Evolutionary conservation across 2,797 vertebrate species (phyloP), one percentile per base, ranked within the genome.

Genomic region (Onychomys torridus): DNA sequence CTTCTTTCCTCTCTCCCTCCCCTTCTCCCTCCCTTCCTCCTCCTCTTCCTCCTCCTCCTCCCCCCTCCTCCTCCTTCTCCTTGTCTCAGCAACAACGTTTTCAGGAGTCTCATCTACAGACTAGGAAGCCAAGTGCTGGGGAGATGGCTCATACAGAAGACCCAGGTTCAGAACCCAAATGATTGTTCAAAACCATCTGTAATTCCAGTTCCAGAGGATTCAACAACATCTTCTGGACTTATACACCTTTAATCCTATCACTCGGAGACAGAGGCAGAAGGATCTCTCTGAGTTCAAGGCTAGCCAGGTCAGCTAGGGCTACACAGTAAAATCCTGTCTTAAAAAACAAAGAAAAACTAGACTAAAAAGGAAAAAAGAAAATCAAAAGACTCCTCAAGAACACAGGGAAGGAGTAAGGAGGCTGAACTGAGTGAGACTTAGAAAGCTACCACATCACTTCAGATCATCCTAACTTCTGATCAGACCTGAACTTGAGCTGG

Each of bases 11-110:
- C 2, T 21, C 11, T 73, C 13, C 5, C 13, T 65, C 8, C 3
- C 34, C n/a, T 1, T 1, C 14, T 34, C 0, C 13, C 14, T 65
- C 29, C 5, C 32, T 57, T 6, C 19, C 19, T 13, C 6, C 61
- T 25, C 29, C 23, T 2, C 29, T 12, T 12, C 25, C 17, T 69
- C 67, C 6, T 13, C 29, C 1, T 67, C 65, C 32, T 32, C 8
- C 5, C 59, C 59, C 21, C 27, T 67, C 17, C 17, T 71, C n/a
- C n/a, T 40, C 21, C 69, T 73, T 10, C 71, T 71, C 13, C n/a
- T 63, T 73, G 69, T 79, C 29, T 96, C 55, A 73, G 11, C 52
- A 89, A 52, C 10, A 49, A 46, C 32, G 73, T n/a, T 7, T 49
- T 65, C 19, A 57, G 57, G n/a, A 43, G 29, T 85, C 23, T 77